Conservation (phyloP, 2,113 vertebrate species). For the Cromileptes altivelis region DNA sequence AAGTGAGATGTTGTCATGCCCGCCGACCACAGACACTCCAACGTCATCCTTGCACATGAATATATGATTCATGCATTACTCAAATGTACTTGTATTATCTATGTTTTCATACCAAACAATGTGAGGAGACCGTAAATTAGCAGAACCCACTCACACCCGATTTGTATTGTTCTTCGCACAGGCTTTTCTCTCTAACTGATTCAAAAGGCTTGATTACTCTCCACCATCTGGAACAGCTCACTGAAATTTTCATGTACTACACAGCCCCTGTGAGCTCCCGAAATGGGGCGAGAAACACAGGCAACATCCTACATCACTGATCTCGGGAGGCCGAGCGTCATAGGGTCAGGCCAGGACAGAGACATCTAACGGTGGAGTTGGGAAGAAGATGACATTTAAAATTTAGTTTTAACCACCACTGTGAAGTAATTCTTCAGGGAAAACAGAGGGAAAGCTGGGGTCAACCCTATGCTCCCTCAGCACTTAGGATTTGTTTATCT, state of each 20-base stretch:
- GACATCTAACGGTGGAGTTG: neutral
- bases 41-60: neutral
- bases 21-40: neutral
- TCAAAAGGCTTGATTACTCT: neutral
- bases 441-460: neutral
- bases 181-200: neutral
- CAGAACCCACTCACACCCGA: neutral
- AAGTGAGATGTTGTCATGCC: conserved; percentile 8
- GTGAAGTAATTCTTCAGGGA: neutral
- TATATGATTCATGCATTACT: neutral
- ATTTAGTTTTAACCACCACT: neutral
- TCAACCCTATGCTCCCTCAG: too few relatives aligned
- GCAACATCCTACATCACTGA: neutral
- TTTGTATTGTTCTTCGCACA: neutral
- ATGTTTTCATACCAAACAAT: neutral
- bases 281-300: neutral
- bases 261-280: neutral
- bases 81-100: neutral
- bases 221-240: neutral
- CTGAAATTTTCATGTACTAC: conserved; percentile 6
- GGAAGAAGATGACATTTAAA: too few relatives aligned
- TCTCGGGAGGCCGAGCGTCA: neutral
- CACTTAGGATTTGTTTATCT: too few relatives aligned
- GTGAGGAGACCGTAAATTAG: neutral
- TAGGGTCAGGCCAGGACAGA: neutral